Base-by-base conservation (phyloP, 2,888 invertebrate species). In the Sussaba pulchella region DNA sequence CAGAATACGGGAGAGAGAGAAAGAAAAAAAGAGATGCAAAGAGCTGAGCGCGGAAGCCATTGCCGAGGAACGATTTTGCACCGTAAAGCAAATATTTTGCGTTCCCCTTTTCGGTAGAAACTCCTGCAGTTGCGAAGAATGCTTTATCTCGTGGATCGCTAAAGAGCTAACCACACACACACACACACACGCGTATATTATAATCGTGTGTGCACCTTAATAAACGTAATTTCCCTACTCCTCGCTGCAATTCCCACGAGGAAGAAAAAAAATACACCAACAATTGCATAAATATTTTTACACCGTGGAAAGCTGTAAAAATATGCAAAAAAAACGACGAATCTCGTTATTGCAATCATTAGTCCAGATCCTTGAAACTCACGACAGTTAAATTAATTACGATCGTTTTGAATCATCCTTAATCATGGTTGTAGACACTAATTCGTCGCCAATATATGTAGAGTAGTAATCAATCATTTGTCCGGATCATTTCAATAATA, bases 1-100 rank as follows among this genome's bases (percentile, higher is more conserved):
- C 45, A 69, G 66, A 71, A 74, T 52, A n/a, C n/a, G n/a, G n/a
- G n/a, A n/a, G n/a, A n/a, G n/a, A n/a, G n/a, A n/a, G n/a, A n/a
- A n/a, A n/a, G n/a, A n/a, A n/a, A n/a, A n/a, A n/a, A 45, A 31
- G 63, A 54, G 67, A 76, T 43, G 31, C 45, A 26, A 19, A 24
- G 14, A 4, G 14, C 54, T 3, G 21, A 31, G 24, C 14, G 26
- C 9, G 2, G n/a, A 43, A 41, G 14, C 50, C 26, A 52, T 17
- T 21, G 41, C 67, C 69, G 52, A 31, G 31, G 4, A 31, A 72
- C 45, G 31, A 69, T 64, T 47, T 45, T 52, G 45, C 50, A 70
- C 81, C 81, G 81, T 81, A 77, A 77, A 75, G 73, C 73, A 81
- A 81, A 81, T 77, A 73, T 81, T 81, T 81, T 73, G 63, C 76